These are phyloP conservation scores for Rhabdophis nuchalis DNA, from an alignment of 2,797 vertebrate genomes.

Conservation along the genomic window DNA sequence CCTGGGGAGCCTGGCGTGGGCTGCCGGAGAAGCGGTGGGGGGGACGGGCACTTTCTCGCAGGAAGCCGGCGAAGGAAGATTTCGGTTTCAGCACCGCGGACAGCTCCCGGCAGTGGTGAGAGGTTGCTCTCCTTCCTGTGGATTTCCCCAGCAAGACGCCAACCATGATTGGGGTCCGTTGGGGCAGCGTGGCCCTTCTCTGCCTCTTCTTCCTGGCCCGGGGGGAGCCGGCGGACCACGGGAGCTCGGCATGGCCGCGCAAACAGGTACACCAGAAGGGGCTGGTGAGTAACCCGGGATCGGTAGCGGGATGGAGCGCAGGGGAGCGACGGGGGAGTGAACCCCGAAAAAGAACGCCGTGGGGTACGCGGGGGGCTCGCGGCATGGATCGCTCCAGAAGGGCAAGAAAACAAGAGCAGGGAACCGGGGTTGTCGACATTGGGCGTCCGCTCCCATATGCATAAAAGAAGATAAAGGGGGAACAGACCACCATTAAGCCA, in stretches of 20 bases:
- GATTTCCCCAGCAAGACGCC: no score
- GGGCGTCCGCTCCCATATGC: background rate
- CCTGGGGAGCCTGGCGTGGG: background rate
- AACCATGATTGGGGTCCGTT: background rate
- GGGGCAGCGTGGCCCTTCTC: background rate
- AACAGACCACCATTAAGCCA: background rate
- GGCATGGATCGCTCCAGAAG: background rate
- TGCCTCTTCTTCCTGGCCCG: background rate
- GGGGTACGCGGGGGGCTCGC: background rate
- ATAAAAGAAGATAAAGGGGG: background rate
- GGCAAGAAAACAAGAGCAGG: no score
- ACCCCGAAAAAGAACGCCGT: background rate
- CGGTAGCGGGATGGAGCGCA: accelerated
- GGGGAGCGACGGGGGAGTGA: background rate
- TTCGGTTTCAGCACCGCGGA: background rate
- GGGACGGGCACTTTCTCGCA: background rate
- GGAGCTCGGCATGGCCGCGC: background rate
- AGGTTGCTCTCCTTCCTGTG: background rate
- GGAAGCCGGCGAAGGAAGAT: background rate
- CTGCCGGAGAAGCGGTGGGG: background rate
- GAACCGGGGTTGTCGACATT: background rate
- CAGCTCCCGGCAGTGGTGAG: background rate
- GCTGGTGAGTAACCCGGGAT: background rate
- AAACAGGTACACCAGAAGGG: constrained; percentile 18
- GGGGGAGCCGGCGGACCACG: background rate